These are phyloP conservation scores for Drosophila borealis DNA, from an alignment of 2,888 invertebrate species.

Conservation along the genomic window DNA sequence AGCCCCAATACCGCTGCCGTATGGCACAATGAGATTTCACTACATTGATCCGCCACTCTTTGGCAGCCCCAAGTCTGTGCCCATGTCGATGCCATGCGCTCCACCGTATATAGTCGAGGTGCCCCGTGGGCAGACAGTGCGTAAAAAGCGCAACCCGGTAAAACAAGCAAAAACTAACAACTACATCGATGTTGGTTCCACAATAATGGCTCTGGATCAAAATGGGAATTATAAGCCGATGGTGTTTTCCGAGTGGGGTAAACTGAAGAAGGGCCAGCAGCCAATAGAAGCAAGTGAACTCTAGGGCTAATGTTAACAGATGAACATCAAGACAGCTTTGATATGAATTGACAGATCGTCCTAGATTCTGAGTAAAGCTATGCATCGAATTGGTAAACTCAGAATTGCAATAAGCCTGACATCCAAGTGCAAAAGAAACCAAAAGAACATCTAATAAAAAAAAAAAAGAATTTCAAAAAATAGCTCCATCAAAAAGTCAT, in stretches of 20 bases:
- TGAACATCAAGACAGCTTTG: not conserved
- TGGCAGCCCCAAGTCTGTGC: not conserved
- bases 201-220: constrained; percentile 13
- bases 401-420: no score
- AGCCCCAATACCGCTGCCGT: not conserved
- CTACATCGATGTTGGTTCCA: not conserved
- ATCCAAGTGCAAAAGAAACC: no score
- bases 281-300: no score
- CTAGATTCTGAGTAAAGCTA: no score
- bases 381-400: no score
- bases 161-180: no score
- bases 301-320: not conserved
- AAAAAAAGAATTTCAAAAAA: no score
- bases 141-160: not conserved
- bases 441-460: no score
- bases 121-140: not conserved
- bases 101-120: not conserved
- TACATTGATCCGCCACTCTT: constrained; percentile 4
- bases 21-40: constrained; percentile 19
- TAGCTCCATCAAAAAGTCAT: no score
- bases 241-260: constrained; percentile 6
- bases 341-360: no score
- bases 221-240: constrained; percentile 11
- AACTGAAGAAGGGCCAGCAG: not conserved
- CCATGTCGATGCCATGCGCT: not conserved